Conservation (phyloP, 2,797 vertebrate species). For the Orientallactaga sibirica region DNA sequence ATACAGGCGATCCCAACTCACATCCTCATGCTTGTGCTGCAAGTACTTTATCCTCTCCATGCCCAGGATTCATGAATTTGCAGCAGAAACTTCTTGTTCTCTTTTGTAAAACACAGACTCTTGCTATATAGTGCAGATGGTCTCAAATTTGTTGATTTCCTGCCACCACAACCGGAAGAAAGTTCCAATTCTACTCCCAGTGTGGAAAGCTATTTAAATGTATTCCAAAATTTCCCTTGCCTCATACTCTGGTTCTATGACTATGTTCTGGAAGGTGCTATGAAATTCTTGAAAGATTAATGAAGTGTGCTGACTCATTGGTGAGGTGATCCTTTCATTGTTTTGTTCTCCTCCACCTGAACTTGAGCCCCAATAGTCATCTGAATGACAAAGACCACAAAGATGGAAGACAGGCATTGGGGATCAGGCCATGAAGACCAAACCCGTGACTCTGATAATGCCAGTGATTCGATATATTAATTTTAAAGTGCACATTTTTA, state of each 20-base stretch:
- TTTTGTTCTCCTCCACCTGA: background rate
- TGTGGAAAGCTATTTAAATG: background rate
- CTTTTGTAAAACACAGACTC: background rate
- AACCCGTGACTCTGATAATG: background rate
- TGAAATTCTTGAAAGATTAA: background rate
- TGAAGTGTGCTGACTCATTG: background rate
- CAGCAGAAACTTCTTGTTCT: background rate
- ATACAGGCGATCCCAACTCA: too few relatives aligned
- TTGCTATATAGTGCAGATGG: background rate
- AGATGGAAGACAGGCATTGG: background rate
- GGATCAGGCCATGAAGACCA: background rate
- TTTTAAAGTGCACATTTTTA: background rate
- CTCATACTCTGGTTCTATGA: background rate
- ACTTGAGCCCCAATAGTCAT: background rate
- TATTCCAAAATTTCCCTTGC: background rate
- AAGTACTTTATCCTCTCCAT: too few relatives aligned
- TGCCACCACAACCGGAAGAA: background rate
- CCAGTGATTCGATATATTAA: accelerated
- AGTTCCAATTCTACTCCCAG: too few relatives aligned
- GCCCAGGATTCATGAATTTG: background rate
- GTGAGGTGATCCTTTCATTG: background rate
- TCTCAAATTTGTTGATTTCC: background rate
- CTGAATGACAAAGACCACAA: background rate
- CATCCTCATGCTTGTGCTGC: too few relatives aligned
- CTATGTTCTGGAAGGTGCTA: background rate